phyloP scores from a whole-genome alignment of 1,140 invertebrate genomes.

The Bombus sibiricus region DNA sequence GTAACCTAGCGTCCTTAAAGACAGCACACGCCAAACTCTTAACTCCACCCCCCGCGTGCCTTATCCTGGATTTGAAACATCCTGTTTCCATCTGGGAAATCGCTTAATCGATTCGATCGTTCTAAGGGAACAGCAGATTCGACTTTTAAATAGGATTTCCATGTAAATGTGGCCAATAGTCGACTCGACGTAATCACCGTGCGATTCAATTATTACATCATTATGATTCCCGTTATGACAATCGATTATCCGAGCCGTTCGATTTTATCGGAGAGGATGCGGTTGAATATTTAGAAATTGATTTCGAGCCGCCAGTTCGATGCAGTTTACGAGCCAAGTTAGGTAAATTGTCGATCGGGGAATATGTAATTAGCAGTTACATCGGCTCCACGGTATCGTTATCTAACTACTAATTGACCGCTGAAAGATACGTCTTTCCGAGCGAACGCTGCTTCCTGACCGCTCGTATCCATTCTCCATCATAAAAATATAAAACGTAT shows the following conservation, averaged over 20 bases:
- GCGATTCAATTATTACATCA: slow-evolving; percentile 25
- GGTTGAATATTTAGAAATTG: slow-evolving; percentile 19
- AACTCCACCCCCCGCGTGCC: too few species aligned
- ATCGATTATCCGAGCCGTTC: background rate
- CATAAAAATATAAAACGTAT: background rate
- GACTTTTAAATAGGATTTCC: slow-evolving; percentile 27
- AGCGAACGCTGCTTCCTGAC: background rate
- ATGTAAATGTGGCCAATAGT: background rate
- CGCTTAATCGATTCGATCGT: background rate
- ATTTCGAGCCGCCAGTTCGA: background rate
- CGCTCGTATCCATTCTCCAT: background rate
- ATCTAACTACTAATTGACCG: background rate
- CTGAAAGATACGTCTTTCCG: background rate
- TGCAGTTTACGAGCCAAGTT: slow-evolving; percentile 10
- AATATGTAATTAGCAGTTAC: slow-evolving; percentile 31
- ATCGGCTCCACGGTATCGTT: background rate
- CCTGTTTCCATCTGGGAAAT: background rate
- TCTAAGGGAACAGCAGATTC: background rate
- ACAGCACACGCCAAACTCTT: too few species aligned
- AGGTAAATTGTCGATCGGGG: background rate
- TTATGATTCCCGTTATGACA: background rate
- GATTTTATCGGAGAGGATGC: background rate
- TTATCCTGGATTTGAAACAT: background rate
- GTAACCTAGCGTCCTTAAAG: slow-evolving; percentile 3
- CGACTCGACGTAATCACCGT: background rate